Conservation (phyloP, 2,888 invertebrate genomes). For the Drosophila borborema region DNA sequence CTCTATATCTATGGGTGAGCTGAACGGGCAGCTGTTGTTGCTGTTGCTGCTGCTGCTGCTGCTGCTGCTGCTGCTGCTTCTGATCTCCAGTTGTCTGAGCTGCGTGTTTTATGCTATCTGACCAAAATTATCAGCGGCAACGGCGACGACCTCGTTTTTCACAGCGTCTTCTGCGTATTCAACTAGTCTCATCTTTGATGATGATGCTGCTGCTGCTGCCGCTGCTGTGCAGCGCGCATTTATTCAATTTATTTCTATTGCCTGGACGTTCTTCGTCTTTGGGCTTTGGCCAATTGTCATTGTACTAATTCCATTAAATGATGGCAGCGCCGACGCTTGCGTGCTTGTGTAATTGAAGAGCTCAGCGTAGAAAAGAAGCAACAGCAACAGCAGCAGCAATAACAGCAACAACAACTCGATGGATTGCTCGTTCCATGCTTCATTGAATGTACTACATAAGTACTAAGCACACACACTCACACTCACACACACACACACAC, state of each 20-base stretch:
- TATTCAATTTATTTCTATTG: conserved; percentile 80
- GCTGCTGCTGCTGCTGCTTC: conserved; percentile 33
- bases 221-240: conserved; percentile 68
- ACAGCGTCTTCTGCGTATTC: conserved; percentile 33
- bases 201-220: conserved; percentile 13
- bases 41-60: conserved; percentile 26
- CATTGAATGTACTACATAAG: conserved; percentile 66
- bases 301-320: conserved; percentile 80
- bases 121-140: conserved; percentile 71
- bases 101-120: conserved; percentile 68
- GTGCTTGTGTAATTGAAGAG: conserved; percentile 77
- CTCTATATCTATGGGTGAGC: background rate
- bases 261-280: conserved; percentile 53
- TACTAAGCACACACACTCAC: conserved; percentile 27
- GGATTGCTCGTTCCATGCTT: conserved; percentile 69
- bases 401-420: conserved; percentile 50
- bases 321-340: conserved; percentile 65
- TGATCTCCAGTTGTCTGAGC: conserved; percentile 60
- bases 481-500: conserved; percentile 4
- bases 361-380: conserved; percentile 58
- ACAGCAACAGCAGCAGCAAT: too few relatives aligned
- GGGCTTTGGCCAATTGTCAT: conserved; percentile 80
- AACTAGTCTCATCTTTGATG: conserved; percentile 26
- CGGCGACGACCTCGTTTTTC: conserved; percentile 68
- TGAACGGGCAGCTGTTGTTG: conserved; percentile 34